Percentiles rank a stretch among this genome's conserved stretches.
These are phyloP conservation scores for Rotaria magnacalcarata DNA, from an alignment of 2,888 invertebrate species.

Conservation along the genomic window DNA sequence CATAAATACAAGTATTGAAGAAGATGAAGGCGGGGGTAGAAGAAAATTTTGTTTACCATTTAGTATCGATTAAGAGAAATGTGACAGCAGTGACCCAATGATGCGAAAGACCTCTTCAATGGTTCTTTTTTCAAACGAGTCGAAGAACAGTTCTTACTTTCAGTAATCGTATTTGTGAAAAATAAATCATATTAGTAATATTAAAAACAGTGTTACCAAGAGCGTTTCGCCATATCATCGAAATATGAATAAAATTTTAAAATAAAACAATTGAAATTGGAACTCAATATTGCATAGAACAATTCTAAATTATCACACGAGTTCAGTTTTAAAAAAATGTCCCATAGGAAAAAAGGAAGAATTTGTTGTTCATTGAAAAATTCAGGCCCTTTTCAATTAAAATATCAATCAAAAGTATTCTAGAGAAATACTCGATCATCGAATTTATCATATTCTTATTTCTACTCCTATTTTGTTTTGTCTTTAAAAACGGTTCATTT, in stretches of 20 bases:
- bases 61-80: constrained; percentile 12
- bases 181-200: too few relatives aligned
- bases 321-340: too few relatives aligned
- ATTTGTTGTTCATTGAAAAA: too few relatives aligned
- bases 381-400: too few relatives aligned
- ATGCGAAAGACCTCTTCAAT: not conserved
- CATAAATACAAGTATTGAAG: not conserved
- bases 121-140: not conserved
- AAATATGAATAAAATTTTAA: not conserved
- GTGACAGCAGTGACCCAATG: not conserved
- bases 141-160: not conserved
- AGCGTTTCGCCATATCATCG: not conserved
- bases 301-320: too few relatives aligned
- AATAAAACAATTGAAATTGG: not conserved
- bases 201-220: not conserved
- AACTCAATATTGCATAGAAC: too few relatives aligned
- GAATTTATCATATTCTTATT: too few relatives aligned
- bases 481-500: too few relatives aligned
- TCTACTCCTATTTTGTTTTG: too few relatives aligned
- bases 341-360: too few relatives aligned
- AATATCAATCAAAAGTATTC: too few relatives aligned
- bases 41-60: not conserved
- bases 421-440: too few relatives aligned
- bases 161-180: not conserved
- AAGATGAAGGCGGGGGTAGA: not conserved